Base-by-base conservation (phyloP, 2,797 vertebrate genomes). In the Momotus momota region DNA sequence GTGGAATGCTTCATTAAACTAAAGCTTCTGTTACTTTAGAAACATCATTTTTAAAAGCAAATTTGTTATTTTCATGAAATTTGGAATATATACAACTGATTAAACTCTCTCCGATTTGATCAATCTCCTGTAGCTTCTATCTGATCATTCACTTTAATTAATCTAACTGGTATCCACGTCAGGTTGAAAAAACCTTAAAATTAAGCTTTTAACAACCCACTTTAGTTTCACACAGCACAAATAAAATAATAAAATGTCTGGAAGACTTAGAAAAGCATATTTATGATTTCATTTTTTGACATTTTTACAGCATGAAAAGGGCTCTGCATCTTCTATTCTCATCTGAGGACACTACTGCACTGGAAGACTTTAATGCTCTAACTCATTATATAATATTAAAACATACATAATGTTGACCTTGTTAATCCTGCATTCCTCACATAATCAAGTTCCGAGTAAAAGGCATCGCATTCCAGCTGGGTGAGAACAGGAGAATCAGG, bases 91-190 rank as follows among this genome's bases (percentile, higher is more conserved):
- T 81, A 89, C 79, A 57, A 58, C 33, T 38, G 72, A 83, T 88
- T 90, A 93, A 83, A 65, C 46, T 81, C 88, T 90, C 91, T 89
- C 75, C 86, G 90, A 86, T 82, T 66, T 81, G 88, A 88, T 71
- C 38, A 83, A 91, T 93, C 86, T 94, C 82, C 88, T 77, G 78
- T 82, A 93, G 80, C 51, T 96, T 77, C 54, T 82, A 84, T 52
- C 71, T 90, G 85, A 92, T 93, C 84, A 86, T 88, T 96, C 88
- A 77, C 67, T 82, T 83, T 54, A 94, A 96, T 82, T 93, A 95
- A 97, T 93, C 86, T 91, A 94, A 88, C 77, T 80, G 65, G 51
- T 58, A 91, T 84, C 71, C 61, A 84, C 27, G 12, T 87, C 54
- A 77, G 69, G 81, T 27, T 77, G 75, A 92, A 96, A 86, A 93